Evolutionary conservation across 2,113 vertebrate species (phyloP).

Genomic region (Chamaetylas fuelleborni): DNA sequence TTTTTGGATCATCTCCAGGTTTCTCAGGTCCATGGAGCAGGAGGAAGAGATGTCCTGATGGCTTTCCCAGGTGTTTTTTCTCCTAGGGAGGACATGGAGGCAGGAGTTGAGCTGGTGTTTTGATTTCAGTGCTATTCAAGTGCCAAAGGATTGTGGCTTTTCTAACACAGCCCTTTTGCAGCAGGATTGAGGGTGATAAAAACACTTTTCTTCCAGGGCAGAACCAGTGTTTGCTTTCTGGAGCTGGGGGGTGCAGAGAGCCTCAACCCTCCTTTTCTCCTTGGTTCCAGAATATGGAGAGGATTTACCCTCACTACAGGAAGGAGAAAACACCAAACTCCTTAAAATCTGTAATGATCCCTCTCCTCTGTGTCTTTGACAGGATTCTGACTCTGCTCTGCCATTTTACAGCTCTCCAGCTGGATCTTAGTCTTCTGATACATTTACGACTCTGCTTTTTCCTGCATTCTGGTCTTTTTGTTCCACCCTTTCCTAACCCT

Average conservation of each 20-base stretch:
- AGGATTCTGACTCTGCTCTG: not conserved
- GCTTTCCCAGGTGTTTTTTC: not conserved
- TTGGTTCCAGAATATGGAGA: not conserved
- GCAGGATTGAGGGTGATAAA: not conserved
- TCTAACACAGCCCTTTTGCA: not conserved
- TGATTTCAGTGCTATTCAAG: not conserved
- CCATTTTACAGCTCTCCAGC: not conserved
- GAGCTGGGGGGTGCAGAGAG: not conserved
- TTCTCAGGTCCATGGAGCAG: fast-evolving
- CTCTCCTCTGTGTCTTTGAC: not conserved
- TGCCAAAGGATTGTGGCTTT: not conserved
- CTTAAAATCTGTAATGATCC: not conserved
- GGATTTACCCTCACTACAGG: not conserved
- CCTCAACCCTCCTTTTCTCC: not conserved
- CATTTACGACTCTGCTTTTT: not conserved
- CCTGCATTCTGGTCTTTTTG: not conserved
- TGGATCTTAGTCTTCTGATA: not conserved
- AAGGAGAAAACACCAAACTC: not conserved
- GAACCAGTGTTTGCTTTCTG: not conserved
- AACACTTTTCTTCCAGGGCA: not conserved
- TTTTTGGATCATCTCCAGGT: not conserved
- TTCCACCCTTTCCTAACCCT: not conserved
- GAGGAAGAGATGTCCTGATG: not conserved
- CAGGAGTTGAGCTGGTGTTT: not conserved
- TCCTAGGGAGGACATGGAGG: fast-evolving